Conservation (phyloP, 2,113 vertebrate species). For the Sminthopsis crassicaudata region DNA sequence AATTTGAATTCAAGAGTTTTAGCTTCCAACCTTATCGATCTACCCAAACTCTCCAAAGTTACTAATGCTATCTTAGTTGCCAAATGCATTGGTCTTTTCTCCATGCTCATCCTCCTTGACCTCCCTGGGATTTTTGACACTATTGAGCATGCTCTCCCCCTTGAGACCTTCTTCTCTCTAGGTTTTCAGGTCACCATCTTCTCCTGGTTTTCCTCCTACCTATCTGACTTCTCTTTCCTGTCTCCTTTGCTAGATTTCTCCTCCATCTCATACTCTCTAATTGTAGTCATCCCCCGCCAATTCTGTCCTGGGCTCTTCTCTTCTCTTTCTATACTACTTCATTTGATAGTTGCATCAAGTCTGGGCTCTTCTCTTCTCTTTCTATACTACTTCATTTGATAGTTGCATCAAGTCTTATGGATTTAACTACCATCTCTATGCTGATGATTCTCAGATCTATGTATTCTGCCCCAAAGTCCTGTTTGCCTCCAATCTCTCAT, state of each 20-base stretch:
- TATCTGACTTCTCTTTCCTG: neutral
- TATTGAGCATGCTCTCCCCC: neutral
- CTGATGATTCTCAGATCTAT: neutral
- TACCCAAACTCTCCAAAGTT: neutral
- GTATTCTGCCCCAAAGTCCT: neutral
- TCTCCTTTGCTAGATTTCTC: neutral
- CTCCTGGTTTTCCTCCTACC: neutral
- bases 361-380: no score
- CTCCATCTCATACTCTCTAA: neutral
- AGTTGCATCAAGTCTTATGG: no score
- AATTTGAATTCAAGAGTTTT: neutral
- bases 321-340: no score
- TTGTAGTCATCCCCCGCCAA: neutral
- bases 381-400: no score
- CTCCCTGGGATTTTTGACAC: neutral
- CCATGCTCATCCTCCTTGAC: neutral
- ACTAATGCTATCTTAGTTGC: neutral
- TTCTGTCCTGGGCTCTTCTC: neutral
- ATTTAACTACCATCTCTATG: neutral
- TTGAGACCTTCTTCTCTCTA: neutral
- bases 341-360: no score
- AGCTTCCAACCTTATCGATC: neutral
- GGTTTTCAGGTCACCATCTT: neutral
- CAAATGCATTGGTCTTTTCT: neutral
- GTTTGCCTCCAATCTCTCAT: neutral